Conservation (phyloP, 92 coral and sea anemone species). For the Porites cylindrica region DNA sequence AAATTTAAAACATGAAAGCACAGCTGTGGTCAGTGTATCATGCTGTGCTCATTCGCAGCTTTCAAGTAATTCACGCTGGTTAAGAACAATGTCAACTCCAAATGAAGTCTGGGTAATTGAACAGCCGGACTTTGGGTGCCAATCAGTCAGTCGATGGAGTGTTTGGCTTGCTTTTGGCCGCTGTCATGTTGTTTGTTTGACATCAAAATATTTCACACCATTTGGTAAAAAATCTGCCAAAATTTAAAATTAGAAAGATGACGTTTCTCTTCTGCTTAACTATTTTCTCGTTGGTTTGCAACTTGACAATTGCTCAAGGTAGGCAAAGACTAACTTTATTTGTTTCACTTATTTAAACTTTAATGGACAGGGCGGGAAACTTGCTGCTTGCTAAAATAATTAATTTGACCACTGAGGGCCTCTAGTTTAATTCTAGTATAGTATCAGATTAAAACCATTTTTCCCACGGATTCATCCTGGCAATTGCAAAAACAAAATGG, state of each 20-base stretch:
- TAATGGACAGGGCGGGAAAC: too few relatives aligned
- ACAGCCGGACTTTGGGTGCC: not conserved
- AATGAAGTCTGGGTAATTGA: not conserved
- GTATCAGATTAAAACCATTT: too few relatives aligned
- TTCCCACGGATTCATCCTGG: too few relatives aligned
- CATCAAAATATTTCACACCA: too few relatives aligned
- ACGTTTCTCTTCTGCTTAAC: not conserved
- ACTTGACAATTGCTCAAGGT: conserved; percentile 22
- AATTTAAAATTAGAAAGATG: not conserved
- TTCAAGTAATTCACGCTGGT: not conserved
- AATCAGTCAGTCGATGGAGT: too few relatives aligned
- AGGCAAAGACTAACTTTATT: not conserved
- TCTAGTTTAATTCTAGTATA: too few relatives aligned
- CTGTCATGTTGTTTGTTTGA: too few relatives aligned
- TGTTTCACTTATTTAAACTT: not conserved
- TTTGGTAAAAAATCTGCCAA: not conserved
- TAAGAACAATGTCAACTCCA: not conserved
- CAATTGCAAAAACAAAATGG: too few relatives aligned
- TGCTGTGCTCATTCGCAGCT: not conserved
- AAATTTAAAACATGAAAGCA: not conserved
- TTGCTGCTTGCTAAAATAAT: too few relatives aligned
- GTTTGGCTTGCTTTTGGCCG: too few relatives aligned
- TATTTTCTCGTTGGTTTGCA: not conserved
- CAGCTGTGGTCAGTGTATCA: not conserved
- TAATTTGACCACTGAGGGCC: too few relatives aligned